phyloP scores from a whole-genome alignment of 2,113 vertebrate genomes.

The Gymnobelideus leadbeateri region DNA sequence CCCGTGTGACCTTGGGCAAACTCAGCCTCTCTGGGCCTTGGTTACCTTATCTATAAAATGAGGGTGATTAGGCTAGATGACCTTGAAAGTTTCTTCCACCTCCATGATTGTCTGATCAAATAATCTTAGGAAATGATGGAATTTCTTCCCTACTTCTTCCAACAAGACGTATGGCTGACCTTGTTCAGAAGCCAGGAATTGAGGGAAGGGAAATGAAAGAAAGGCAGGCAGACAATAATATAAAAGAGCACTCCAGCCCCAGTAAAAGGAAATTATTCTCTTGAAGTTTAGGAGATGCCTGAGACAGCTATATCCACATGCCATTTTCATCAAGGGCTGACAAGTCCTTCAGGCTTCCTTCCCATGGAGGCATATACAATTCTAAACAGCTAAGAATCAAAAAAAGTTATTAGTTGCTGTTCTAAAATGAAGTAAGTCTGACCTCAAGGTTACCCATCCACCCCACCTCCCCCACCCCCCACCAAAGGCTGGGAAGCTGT shows the following conservation, averaged over 20 bases:
- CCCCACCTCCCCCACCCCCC: fast-evolving
- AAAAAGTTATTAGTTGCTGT: background rate
- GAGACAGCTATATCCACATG: background rate
- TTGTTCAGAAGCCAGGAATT: background rate
- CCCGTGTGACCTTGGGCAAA: background rate
- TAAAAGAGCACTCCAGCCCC: background rate
- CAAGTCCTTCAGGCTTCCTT: background rate
- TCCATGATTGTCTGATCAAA: background rate
- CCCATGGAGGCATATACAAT: background rate
- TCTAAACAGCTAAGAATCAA: slow-evolving; percentile 32
- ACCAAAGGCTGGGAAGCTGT: background rate
- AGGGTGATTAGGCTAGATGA: background rate
- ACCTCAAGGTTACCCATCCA: background rate
- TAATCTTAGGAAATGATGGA: background rate
- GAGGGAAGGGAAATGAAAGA: background rate
- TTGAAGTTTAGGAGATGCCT: background rate
- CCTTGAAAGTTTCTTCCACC: background rate
- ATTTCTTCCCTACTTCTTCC: background rate
- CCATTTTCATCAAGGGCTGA: background rate
- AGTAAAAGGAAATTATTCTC: background rate
- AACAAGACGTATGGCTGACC: background rate
- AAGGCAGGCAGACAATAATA: background rate
- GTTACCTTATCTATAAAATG: background rate
- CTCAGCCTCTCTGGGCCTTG: background rate
- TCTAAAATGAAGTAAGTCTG: background rate